Base-by-base conservation (phyloP, 2,888 invertebrate genomes). In the Heliconius cydno region DNA sequence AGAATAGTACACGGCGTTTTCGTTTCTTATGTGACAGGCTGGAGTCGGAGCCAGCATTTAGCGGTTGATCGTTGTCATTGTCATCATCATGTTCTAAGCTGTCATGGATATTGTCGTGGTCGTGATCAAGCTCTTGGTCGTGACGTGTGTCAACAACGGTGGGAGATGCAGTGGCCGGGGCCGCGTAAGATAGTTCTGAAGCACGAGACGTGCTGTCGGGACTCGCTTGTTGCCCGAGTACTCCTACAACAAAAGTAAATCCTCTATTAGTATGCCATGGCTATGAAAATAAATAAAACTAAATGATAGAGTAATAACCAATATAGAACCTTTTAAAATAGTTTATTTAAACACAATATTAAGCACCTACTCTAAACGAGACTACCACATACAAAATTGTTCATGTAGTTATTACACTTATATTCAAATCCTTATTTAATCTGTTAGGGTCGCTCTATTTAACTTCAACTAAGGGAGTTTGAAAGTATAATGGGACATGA, bases 1-100 rank as follows among this genome's bases (percentile, higher is more conserved):
- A 99, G 93, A 99, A 99, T 2, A 99, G 96, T 0, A 99, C 99
- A 4, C 99, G 96, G 78, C 99, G 96, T 92, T 99, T 99, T 80
- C 99, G 96, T 88, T 99, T 98, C 92, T 99, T 98, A 88, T 97
- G 97, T 77, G 95, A 91, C 66, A 95, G 93, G 86, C 90, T 96
- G 81, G 93, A 92, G 82, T 92, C 91, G 89, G 88, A 86, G 87
- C 85, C 91, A 83, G 88, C 88, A 86, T 86, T 92, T 82, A 87
- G 88, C 80, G 86, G 90, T 79, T 89, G 92, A 81, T 95, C 95
- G 81, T 94, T 93, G 67, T 95, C 95, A 60, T 95, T 93, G 77
- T 96, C 96, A 79, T 96, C 96, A 72, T 96, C 95, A 79, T 95
- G 93, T n/a, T 96, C 96, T 80, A 96, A 94, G 72, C 96, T 96